Evolutionary conservation across 2,797 vertebrate genomes (phyloP).

Genomic region (Artibeus jamaicensis): DNA sequence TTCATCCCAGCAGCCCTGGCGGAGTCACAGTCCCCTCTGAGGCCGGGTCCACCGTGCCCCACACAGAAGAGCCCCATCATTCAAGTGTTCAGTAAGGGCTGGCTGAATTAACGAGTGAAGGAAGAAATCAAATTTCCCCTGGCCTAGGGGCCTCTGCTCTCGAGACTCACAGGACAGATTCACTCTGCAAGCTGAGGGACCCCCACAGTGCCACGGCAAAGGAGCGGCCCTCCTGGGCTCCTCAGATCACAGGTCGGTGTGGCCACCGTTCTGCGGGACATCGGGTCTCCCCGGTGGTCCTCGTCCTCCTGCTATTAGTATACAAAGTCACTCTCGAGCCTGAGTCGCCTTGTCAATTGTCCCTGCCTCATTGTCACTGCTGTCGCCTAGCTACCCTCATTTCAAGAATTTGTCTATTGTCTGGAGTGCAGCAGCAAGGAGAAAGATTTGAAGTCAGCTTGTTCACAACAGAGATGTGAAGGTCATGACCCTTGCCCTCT

Average conservation of each 20-base stretch:
- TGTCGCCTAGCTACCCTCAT: background rate
- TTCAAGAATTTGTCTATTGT: background rate
- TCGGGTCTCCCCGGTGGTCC: background rate
- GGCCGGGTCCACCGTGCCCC: background rate
- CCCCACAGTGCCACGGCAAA: accelerated
- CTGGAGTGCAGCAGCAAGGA: background rate
- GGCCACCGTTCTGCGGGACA: background rate
- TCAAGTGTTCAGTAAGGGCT: no score
- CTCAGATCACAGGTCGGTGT: background rate
- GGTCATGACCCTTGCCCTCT: no score
- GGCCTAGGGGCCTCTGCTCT: background rate
- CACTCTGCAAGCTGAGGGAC: background rate
- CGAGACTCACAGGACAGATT: no score
- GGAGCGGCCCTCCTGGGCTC: background rate
- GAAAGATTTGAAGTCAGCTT: background rate
- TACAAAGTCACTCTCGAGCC: background rate
- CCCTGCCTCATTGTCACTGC: no score
- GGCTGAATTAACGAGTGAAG: background rate
- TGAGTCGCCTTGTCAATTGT: background rate
- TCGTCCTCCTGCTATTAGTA: background rate
- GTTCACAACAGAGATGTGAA: background rate
- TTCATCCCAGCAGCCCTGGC: background rate
- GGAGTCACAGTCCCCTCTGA: background rate
- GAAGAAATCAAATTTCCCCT: background rate
- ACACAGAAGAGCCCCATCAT: background rate